Base-by-base conservation (phyloP, 2,113 vertebrate species). In the Trochalopteron elliotii region DNA sequence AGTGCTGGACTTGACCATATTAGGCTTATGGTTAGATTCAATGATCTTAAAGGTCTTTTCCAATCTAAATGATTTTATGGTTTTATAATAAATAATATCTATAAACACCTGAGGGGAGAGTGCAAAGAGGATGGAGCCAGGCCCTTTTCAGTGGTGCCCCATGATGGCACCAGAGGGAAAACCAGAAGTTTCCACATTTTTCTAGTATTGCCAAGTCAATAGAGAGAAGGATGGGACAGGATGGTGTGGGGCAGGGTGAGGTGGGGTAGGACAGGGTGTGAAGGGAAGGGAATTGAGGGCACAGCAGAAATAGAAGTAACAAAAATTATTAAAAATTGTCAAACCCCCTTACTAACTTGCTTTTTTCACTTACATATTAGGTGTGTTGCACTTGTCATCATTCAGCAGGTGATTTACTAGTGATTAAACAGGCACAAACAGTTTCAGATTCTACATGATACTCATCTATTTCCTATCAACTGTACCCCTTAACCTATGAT, bases 201-300 rank as follows among this genome's bases (percentile, higher is more conserved):
- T 60, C 17, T 44, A 37, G 5, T 44, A 9, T 12, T 44, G 11
- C 5, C 33, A n/a, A n/a, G 45, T 22, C 14, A 22, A 19, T 52
- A 28, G 6, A 42, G 13, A 75, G 13, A 76, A 57, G 21, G 20
- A 67, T 9, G 14, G 25, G 24, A 40, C 10, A 37, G 39, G 47
- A 44, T 0, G 1, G 19, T 5, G 9, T 15, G 1, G 5, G 14
- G 11, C 22, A 13, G 11, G 5, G 7, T n/a, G 78, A 31, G 25
- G 12, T 30, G 24, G 24, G 15, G 12, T 24, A 24, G 11, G 33
- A 9, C 27, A 53, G 28, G 17, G 9, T 45, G 6, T 28, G 19
- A 28, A 74, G 9, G 33, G 27, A 53, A 52, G 13, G 4, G 21
- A 47, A 47, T 19, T 3, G 6, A 86, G 39, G 53, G 20, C 3